Percentiles rank a stretch among this genome's conserved stretches.
Conservation (phyloP, 2,888 invertebrate species). For the Alsophila aescularia region DNA sequence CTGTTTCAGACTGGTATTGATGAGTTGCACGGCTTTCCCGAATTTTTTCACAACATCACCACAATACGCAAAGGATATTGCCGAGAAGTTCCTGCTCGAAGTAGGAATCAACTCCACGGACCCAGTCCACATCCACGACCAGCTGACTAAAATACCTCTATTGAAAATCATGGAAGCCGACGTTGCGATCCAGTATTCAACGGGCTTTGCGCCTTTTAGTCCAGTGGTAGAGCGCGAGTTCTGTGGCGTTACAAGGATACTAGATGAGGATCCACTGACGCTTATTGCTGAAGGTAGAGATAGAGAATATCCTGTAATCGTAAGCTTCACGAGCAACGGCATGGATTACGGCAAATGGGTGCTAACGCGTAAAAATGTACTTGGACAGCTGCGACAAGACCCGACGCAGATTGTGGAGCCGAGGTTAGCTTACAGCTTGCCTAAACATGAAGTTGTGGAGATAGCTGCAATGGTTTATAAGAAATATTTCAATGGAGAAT, state of each 20-base stretch:
- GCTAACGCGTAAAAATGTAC: neutral
- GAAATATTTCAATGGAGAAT: constrained; percentile 37
- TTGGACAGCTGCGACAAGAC: constrained; percentile 4
- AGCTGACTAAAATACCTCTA: constrained; percentile 34
- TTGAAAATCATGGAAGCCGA: constrained; percentile 38
- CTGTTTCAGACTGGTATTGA: constrained; percentile 18
- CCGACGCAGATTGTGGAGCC: constrained; percentile 25
- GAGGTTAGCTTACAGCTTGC: constrained; percentile 32
- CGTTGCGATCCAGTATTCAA: constrained; percentile 24
- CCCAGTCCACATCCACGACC: constrained; percentile 29
- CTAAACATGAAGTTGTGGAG: constrained; percentile 25
- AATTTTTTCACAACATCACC: constrained; percentile 19
- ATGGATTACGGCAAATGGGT: constrained; percentile 23
- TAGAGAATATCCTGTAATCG: constrained; percentile 39
- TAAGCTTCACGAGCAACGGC: constrained; percentile 39
- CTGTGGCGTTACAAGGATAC: constrained; percentile 37
- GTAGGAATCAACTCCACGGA: constrained; percentile 56
- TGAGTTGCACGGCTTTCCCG: constrained; percentile 42
- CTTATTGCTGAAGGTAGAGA: constrained; percentile 39
- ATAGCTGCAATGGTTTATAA: constrained; percentile 35
- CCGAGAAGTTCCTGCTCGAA: constrained; percentile 13
- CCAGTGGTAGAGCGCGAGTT: constrained; percentile 39
- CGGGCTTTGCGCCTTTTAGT: constrained; percentile 36
- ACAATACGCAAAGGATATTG: constrained; percentile 13
- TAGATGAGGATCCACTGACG: constrained; percentile 44